phyloP scores from a whole-genome alignment of 2,888 invertebrate genomes.

The Ptycholaimellus sp. region DNA sequence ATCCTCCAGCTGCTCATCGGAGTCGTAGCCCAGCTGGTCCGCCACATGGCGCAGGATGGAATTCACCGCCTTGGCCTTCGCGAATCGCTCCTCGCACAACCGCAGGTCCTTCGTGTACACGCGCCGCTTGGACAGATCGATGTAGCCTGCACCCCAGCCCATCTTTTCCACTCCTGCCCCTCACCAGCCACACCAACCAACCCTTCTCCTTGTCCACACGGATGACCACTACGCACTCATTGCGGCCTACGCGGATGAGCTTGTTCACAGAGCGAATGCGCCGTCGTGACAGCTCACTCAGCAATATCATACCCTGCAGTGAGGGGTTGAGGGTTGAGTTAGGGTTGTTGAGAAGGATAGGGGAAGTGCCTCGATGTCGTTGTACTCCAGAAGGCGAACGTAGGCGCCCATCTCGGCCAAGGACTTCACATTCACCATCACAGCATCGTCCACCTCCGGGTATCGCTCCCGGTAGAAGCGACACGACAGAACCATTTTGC shows the following conservation, averaged over 20 bases:
- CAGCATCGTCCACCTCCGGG: conserved; percentile 95
- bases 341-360: background rate
- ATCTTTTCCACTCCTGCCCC: background rate
- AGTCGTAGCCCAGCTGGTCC: conserved; percentile 66
- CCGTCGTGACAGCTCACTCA: conserved; percentile 86
- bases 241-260: conserved; percentile 87
- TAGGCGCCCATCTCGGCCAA: conserved; percentile 99
- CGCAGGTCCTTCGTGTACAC: conserved; percentile 92
- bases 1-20: conserved; percentile 73
- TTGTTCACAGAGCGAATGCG: conserved; percentile 98
- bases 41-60: conserved; percentile 91
- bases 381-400: conserved; percentile 85
- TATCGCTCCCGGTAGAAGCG: conserved; percentile 89
- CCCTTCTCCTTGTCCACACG: conserved; percentile 98
- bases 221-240: conserved; percentile 94
- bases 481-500: conserved; percentile 52
- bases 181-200: conserved; percentile 15
- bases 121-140: conserved; percentile 92
- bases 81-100: conserved; percentile 90
- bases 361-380: too few species aligned
- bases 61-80: conserved; percentile 50
- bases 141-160: conserved; percentile 53
- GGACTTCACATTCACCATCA: conserved; percentile 86
- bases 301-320: conserved; percentile 57
- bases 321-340: background rate